A percentile compares a stretch with the other conserved stretches of the same genome.
phyloP scores from a whole-genome alignment of 2,888 invertebrate genomes.

The Drosophila antonietae region DNA sequence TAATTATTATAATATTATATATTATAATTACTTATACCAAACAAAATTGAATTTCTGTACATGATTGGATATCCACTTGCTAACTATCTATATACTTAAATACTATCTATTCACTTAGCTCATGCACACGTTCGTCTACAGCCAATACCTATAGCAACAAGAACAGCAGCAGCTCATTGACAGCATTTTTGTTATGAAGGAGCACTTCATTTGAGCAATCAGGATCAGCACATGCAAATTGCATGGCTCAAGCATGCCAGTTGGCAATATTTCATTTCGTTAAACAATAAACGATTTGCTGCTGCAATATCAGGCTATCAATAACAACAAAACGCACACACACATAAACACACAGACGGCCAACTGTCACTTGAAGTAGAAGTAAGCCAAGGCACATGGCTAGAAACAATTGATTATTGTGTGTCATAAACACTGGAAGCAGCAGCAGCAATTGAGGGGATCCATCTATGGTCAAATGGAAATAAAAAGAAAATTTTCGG shows the following conservation, averaged over 20 bases:
- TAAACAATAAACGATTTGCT: constrained; percentile 74
- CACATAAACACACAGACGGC: neutral
- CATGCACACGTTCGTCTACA: neutral
- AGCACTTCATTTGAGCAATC: constrained; percentile 63
- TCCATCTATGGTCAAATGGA: constrained; percentile 44
- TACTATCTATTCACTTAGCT: neutral
- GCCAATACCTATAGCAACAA: neutral
- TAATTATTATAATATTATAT: too few relatives aligned
- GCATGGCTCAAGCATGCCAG: constrained; percentile 15
- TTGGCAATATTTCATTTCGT: constrained; percentile 63
- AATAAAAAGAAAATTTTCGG: constrained; percentile 47
- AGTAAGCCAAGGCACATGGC: constrained; percentile 53
- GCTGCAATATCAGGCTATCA: constrained; percentile 62
- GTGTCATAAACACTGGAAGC: constrained; percentile 68
- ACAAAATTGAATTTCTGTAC: neutral
- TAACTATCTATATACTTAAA: too few relatives aligned
- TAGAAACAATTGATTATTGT: constrained; percentile 79
- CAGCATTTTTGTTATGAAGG: constrained; percentile 11
- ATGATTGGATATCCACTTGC: constrained; percentile 9
- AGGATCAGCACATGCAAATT: constrained; percentile 74
- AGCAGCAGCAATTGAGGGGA: constrained; percentile 7
- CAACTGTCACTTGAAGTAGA: constrained; percentile 36
- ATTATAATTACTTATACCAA: neutral
- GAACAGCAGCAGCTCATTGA: constrained; percentile 6
- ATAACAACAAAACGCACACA: constrained; percentile 53